These are phyloP conservation scores for Epistrophe eligans DNA, from an alignment of 2,888 invertebrate species.

Conservation along the genomic window DNA sequence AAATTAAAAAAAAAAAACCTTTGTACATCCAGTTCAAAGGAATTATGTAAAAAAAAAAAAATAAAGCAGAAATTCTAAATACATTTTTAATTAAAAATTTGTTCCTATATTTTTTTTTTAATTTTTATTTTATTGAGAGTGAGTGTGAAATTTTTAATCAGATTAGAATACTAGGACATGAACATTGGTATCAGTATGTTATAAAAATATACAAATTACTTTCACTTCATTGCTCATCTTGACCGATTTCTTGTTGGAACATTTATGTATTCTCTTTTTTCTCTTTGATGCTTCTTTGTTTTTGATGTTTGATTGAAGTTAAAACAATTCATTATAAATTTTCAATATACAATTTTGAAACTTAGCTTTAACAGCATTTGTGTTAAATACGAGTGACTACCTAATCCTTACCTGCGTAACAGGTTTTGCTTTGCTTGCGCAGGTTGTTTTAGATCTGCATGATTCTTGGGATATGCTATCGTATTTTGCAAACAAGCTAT, in stretches of 20 bases:
- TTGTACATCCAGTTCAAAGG: conserved; percentile 23
- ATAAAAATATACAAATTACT: conserved; percentile 24
- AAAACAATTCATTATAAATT: not conserved
- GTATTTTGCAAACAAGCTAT: too few species aligned
- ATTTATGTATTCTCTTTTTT: not conserved
- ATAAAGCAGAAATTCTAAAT: not conserved
- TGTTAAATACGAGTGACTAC: too few species aligned
- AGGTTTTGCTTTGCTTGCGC: too few species aligned
- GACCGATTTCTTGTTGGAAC: not conserved
- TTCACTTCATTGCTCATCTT: conserved; percentile 15
- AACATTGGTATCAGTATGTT: not conserved
- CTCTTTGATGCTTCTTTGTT: not conserved
- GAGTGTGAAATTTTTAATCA: not conserved
- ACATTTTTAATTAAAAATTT: not conserved
- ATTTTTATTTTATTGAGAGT: not conserved
- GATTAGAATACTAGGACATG: conserved; percentile 19
- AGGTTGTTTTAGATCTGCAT: too few species aligned
- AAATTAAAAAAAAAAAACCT: conserved; percentile 26
- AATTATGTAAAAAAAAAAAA: conserved; percentile 63
- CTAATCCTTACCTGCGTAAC: too few species aligned
- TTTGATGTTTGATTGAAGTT: not conserved
- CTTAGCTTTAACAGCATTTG: too few species aligned
- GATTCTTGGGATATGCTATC: too few species aligned
- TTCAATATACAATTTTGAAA: too few species aligned
- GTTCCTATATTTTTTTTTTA: not conserved